A percentile compares a stretch with the other conserved stretches of the same genome.
Evolutionary conservation across 1,140 invertebrate genomes (phyloP).

Genomic region (Cylas formicarius): DNA sequence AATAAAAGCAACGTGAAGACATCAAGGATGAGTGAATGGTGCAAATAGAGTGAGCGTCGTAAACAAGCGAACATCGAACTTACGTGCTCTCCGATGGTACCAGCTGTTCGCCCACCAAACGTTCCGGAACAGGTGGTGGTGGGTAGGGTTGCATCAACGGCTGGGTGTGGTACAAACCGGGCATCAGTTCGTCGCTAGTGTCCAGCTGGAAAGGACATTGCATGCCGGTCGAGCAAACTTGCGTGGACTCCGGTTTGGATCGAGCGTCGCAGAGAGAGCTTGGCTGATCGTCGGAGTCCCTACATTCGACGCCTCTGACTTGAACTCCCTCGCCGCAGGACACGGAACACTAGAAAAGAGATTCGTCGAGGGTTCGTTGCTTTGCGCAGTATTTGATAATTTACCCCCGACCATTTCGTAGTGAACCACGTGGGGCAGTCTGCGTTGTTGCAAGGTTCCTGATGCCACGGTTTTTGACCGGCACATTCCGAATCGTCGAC

Average conservation of each 20-base stretch:
- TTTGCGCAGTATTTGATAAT: constrained; percentile 35
- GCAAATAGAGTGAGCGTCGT: too few relatives aligned
- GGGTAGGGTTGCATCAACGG: constrained; percentile 64
- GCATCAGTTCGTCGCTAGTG: constrained; percentile 34
- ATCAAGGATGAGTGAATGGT: too few relatives aligned
- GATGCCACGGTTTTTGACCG: constrained; percentile 63
- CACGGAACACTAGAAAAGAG: constrained; percentile 65
- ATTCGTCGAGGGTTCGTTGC: neutral
- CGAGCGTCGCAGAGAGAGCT: constrained; percentile 47
- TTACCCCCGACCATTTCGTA: constrained; percentile 80
- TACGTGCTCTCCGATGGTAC: constrained; percentile 69
- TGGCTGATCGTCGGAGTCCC: constrained; percentile 42
- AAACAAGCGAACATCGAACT: too few relatives aligned
- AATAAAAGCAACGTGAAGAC: too few relatives aligned
- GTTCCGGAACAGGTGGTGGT: constrained; percentile 53
- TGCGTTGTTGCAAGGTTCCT: constrained; percentile 73
- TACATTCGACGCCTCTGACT: constrained; percentile 74
- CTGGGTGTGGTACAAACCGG: constrained; percentile 52
- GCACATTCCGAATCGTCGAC: constrained; percentile 67
- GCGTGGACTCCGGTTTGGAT: constrained; percentile 52
- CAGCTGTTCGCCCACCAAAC: constrained; percentile 59
- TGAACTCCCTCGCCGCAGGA: constrained; percentile 79
- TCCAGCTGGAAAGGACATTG: constrained; percentile 46
- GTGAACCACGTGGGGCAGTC: constrained; percentile 80
- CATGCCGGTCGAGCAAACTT: constrained; percentile 61